Evolutionary conservation across 2,797 vertebrate genomes (phyloP), one percentile per base, ranked within the genome.

Genomic region (Pantherophis alleghaniensis): DNA sequence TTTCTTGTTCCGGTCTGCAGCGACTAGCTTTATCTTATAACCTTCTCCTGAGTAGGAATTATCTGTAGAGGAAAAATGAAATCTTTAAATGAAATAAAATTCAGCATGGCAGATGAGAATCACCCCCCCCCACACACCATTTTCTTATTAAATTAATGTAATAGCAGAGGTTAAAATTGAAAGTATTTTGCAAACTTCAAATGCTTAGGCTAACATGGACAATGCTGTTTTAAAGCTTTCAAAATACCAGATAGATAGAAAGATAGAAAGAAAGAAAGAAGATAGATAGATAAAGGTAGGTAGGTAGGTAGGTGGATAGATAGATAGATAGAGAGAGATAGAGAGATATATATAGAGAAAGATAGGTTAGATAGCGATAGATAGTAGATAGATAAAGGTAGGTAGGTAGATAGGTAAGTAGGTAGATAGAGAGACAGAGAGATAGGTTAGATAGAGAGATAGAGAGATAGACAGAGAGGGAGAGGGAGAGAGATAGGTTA

Each of bases 1-100:
- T 94, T 95, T 90, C 37, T 90, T 69, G 26, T 18, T 94, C 79
- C 37, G 26, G 57, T 53, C 69, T 6, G 0, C 42, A 91, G 89
- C 83, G 56, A n/a, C 47, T 74, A 92, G 86, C 88, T 66, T 94
- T 93, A 53, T 93, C 37, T 9, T 74, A 86, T 2, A 57, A 22
- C 47, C 90, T 37, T 51, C 92, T 61, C 87, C 95, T 94, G 92
- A 60, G 13, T 90, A 94, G 13, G 92, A 61, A 89, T 51, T 14
- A 28, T 83, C 92, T 95, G 93, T 89, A 92, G 94, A 94, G 61
- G 91, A 10, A 94, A 83, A 94, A 92, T 42, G 93, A 24, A 93
- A 90, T 94, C 61, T 59, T 92, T 79, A 91, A 91, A 92, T 61
- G 83, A 79, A 96, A 94, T 92, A 26, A 66, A 92, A 28, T 87